Evolutionary conservation across 2,113 vertebrate species (phyloP), one percentile per base, ranked within the genome.

Genomic region (Alligator mississippiensis): DNA sequence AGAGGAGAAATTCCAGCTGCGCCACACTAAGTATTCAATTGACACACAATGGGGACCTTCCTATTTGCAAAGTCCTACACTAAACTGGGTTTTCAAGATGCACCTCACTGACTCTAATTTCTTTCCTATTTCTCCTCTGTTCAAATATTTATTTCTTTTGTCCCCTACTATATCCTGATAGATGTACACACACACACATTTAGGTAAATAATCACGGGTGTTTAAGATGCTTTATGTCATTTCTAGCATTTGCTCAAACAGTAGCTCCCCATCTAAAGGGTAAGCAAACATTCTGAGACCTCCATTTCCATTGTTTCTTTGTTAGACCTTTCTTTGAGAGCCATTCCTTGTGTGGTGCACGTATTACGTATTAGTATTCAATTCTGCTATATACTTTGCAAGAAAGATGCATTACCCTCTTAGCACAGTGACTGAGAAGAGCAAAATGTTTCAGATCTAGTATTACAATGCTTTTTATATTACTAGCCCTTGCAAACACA

Each of bases 201-300:
- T 60, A 21, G 76, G 55, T 5, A 78, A 70, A 66, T 58, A 58
- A 63, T 25, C 21, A 58, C 27, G 80, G 4, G 57, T 34, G 75
- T 47, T 1, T 19, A 55, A 78, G 0, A 18, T 85, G 1, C 12
- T 4, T 82, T n/a, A 28, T 34, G 34, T 9, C 13, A 10, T 0
- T 0, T 13, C 75, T 80, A 60, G 30, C 75, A 62, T 0, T 59
- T 61, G n/a, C 58, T 34, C 0, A 89, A 8, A 13, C 59, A 0
- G 0, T 28, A 34, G 25, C 38, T 19, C 70, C 11, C 34, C 74
- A 0, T 19, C 0, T 0, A 57, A 77, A 18, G 17, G 72, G 1
- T 22, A 34, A 64, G 12, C 5, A 47, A 10, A 15, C 24, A 25
- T 38, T 24, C 21, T 34, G 9, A 34, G 1, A 5, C n/a, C 24